Conservation (phyloP, 2,113 vertebrate species). For the Zosterops borbonicus region DNA sequence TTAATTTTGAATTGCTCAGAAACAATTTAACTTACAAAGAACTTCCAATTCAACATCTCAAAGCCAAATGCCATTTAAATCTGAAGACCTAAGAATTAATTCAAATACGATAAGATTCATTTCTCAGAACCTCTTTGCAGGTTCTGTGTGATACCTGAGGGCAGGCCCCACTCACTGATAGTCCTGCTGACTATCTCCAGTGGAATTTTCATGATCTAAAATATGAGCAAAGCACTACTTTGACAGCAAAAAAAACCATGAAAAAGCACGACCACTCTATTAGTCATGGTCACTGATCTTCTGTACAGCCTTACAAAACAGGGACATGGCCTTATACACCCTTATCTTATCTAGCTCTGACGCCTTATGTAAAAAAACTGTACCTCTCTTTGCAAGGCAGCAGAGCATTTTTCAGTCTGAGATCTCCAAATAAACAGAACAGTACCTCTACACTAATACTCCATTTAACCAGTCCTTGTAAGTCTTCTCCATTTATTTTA, state of each 20-base stretch:
- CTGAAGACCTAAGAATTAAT: not conserved
- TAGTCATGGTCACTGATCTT: not conserved
- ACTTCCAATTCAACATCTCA: not conserved
- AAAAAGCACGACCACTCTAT: not conserved
- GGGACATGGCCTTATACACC: not conserved
- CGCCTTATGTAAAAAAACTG: not conserved
- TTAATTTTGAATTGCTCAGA: not conserved
- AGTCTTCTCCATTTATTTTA: not conserved
- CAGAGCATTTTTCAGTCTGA: not conserved
- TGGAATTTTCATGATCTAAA: not conserved
- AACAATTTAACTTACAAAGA: not conserved
- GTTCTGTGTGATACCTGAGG: not conserved
- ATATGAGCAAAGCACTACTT: not conserved
- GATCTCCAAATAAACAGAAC: not conserved
- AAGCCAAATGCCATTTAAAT: not conserved
- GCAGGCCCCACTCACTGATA: not conserved
- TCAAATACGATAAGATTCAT: not conserved
- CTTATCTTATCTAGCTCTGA: not conserved
- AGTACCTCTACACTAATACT: not conserved
- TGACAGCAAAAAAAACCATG: not conserved
- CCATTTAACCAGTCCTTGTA: not conserved
- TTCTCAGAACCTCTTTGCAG: not conserved
- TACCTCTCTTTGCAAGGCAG: not conserved
- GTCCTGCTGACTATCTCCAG: not conserved
- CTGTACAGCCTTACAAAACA: not conserved